Conservation (phyloP, 30 jellyfish, hydroid and myxozoan genomes). For the Chrysaora quinquecirrha region DNA sequence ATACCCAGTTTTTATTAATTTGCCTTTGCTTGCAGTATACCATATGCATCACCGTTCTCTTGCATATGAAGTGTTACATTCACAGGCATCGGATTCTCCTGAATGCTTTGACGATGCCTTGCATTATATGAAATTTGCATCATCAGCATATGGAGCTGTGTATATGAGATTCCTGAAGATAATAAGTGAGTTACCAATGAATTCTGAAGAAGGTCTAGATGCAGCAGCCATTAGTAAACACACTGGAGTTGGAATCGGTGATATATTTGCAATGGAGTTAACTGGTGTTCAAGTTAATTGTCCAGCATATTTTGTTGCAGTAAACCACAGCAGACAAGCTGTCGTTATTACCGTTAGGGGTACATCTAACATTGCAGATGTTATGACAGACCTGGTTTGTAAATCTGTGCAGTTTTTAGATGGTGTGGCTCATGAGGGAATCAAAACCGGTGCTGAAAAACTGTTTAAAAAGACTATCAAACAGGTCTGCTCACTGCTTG, state of each 20-base stretch:
- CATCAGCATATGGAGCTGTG: slow-evolving; percentile 63
- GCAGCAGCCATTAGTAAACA: slow-evolving; percentile 41
- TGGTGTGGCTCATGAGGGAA: slow-evolving; percentile 66
- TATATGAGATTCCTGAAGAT: slow-evolving; percentile 47
- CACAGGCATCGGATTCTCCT: slow-evolving; percentile 35
- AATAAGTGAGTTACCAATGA: slow-evolving; percentile 42
- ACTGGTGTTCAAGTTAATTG: slow-evolving; percentile 41
- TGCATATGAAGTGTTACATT: not conserved
- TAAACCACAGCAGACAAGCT: slow-evolving; percentile 26
- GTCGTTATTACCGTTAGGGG: slow-evolving; percentile 60
- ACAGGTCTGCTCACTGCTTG: slow-evolving; percentile 30
- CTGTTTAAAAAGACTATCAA: slow-evolving; percentile 45
- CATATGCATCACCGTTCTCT: slow-evolving; percentile 38
- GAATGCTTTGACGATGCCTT: slow-evolving; percentile 26
- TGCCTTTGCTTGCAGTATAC: slow-evolving; percentile 53
- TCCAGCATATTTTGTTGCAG: slow-evolving; percentile 52
- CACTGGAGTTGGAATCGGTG: slow-evolving; percentile 45
- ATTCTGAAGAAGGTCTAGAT: slow-evolving; percentile 24
- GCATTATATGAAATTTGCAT: slow-evolving; percentile 61
- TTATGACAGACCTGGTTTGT: slow-evolving; percentile 54
- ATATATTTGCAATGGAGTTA: slow-evolving; percentile 18
- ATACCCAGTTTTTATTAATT: slow-evolving; percentile 44
- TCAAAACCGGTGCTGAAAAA: slow-evolving; percentile 56
- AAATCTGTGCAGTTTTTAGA: slow-evolving; percentile 51
- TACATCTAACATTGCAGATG: slow-evolving; percentile 63